A percentile compares a stretch with the other conserved stretches of the same genome.
These are phyloP conservation scores for Hermetia illucens DNA, from an alignment of 1,140 invertebrate genomes.

Conservation along the genomic window DNA sequence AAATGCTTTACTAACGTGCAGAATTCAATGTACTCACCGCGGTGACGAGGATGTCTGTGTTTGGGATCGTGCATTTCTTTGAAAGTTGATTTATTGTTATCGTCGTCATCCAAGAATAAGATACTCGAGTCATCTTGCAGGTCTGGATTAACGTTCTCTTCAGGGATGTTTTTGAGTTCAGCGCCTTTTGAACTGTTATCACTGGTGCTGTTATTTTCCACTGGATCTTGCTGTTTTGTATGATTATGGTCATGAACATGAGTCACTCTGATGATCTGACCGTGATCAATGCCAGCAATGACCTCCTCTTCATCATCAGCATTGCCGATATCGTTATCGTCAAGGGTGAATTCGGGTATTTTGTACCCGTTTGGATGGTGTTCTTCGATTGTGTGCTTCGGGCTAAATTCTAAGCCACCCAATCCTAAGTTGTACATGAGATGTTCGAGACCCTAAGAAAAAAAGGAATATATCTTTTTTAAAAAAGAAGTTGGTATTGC, in stretches of 20 bases:
- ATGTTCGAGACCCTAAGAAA: slow-evolving; percentile 45
- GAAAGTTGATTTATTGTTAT: slow-evolving; percentile 31
- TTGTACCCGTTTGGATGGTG: slow-evolving; percentile 34
- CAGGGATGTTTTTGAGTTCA: neutral
- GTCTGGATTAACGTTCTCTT: no score
- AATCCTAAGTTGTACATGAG: slow-evolving; percentile 41
- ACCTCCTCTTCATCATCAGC: slow-evolving; percentile 10
- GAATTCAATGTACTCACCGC: neutral
- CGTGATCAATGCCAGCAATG: neutral
- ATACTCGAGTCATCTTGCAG: no score
- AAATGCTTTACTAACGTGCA: neutral
- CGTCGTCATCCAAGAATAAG: no score
- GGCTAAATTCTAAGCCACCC: slow-evolving; percentile 40
- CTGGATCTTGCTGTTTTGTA: neutral
- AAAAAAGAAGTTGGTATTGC: no score
- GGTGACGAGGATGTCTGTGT: slow-evolving; percentile 32
- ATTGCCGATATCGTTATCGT: slow-evolving; percentile 5
- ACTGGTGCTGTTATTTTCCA: neutral
- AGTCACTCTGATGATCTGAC: neutral
- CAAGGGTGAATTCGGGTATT: slow-evolving; percentile 5
- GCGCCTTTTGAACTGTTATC: neutral
- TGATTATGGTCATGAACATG: neutral
- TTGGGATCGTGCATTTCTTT: slow-evolving; percentile 40
- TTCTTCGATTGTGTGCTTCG: slow-evolving; percentile 37
- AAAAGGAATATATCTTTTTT: no score